Evolutionary conservation across 1,140 invertebrate genomes (phyloP).

Genomic region (Trichonephila clavipes): DNA sequence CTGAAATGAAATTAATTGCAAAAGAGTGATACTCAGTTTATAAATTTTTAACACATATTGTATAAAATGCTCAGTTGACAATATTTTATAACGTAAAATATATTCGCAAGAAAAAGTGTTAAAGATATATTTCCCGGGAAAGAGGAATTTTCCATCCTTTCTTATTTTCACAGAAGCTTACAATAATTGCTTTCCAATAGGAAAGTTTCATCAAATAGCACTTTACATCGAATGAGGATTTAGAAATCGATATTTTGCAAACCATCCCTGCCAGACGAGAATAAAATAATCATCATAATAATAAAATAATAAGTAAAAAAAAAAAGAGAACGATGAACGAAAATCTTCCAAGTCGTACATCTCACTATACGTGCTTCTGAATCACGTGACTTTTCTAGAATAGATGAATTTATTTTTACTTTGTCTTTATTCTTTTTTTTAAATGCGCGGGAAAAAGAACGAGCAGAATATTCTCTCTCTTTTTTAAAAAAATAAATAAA

Average conservation of each 20-base stretch:
- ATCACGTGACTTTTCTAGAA: conserved; percentile 53
- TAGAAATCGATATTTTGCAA: conserved; percentile 70
- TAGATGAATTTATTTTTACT: conserved; percentile 66
- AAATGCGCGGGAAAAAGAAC: not conserved
- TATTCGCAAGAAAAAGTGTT: not conserved
- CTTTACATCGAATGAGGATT: conserved; percentile 38
- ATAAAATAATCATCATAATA: conserved; percentile 36
- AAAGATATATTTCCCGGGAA: not conserved
- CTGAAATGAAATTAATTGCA: too few relatives aligned
- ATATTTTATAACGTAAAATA: too few relatives aligned
- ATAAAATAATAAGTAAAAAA: conserved; percentile 47
- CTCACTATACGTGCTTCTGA: not conserved
- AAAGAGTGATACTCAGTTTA: too few relatives aligned
- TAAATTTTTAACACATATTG: too few relatives aligned
- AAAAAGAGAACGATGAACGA: conserved; percentile 9
- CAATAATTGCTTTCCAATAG: conserved; percentile 71
- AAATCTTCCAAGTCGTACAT: conserved; percentile 38
- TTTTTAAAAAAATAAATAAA: not conserved
- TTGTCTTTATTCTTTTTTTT: conserved; percentile 30
- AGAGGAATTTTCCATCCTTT: conserved; percentile 44
- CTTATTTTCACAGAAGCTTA: not conserved
- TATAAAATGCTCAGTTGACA: too few relatives aligned
- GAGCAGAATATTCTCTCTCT: not conserved
- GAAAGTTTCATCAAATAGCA: conserved; percentile 58
- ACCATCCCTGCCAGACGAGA: conserved; percentile 51